Percentiles rank a stretch among this genome's conserved stretches.
Evolutionary conservation across 2,113 vertebrate species (phyloP).

Genomic region (Chamaetylas fuelleborni): DNA sequence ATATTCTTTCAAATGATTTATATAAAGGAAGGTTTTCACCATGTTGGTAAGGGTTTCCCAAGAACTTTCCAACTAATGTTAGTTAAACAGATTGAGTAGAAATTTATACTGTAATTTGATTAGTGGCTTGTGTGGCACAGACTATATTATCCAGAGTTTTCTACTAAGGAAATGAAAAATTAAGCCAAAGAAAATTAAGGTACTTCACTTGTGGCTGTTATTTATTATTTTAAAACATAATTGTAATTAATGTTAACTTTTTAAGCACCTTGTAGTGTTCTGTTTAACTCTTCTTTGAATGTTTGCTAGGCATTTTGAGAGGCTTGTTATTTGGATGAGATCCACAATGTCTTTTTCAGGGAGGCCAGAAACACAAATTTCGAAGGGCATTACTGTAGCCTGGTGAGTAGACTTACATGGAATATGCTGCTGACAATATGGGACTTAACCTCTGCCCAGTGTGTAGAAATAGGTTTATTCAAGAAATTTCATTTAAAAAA

Average conservation of each 20-base stretch:
- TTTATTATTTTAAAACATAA: background rate
- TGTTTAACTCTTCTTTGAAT: background rate
- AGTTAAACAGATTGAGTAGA: slow-evolving; percentile 38
- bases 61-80: slow-evolving; percentile 36
- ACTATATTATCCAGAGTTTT: background rate
- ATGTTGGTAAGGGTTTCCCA: slow-evolving; percentile 23
- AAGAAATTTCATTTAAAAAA: background rate
- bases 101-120: slow-evolving; percentile 56
- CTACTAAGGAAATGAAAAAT: background rate
- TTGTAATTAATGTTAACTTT: background rate
- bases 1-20: slow-evolving; percentile 43
- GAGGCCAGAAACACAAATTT: background rate
- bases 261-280: background rate
- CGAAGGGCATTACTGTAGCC: background rate
- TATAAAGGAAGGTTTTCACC: slow-evolving; percentile 31
- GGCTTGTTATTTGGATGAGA: background rate
- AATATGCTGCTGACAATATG: background rate
- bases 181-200: background rate
- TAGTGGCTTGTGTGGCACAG: background rate
- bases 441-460: background rate
- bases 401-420: background rate
- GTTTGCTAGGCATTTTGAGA: background rate
- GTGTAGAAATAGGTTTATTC: background rate
- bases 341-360: background rate
- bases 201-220: background rate